Conservation (phyloP, 2,888 invertebrate genomes). For the Podotricha telesiphe region DNA sequence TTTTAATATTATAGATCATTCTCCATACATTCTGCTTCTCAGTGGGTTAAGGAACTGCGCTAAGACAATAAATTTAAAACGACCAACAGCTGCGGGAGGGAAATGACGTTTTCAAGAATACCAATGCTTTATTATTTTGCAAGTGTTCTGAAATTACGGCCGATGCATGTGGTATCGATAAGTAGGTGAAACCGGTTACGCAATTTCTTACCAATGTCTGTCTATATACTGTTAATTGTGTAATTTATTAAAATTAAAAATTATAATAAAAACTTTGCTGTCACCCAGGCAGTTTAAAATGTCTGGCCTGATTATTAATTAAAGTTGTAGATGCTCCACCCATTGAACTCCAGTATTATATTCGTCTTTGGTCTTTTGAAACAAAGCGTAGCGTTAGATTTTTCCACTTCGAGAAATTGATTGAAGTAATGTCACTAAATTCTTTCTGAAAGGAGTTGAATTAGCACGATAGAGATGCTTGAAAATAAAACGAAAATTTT, state of each 20-base stretch:
- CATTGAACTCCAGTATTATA: too few species aligned
- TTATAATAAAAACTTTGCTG: not conserved
- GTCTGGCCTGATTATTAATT: not conserved
- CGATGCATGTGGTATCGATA: slow-evolving; percentile 60
- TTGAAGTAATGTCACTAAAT: not conserved
- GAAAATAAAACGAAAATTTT: not conserved
- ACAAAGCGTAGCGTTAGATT: not conserved
- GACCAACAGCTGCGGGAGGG: slow-evolving; percentile 64
- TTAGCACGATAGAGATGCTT: not conserved
- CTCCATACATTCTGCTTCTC: slow-evolving; percentile 23
- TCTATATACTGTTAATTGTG: not conserved
- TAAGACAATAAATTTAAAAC: slow-evolving; percentile 53
- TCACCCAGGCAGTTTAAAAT: not conserved
- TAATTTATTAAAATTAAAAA: not conserved
- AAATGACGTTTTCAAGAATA: slow-evolving; percentile 68
- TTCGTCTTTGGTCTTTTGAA: not conserved
- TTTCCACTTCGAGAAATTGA: not conserved
- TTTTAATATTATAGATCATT: slow-evolving; percentile 28
- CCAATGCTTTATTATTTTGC: slow-evolving; percentile 72
- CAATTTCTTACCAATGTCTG: slow-evolving; percentile 3
- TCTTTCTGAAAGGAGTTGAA: not conserved
- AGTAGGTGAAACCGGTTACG: slow-evolving; percentile 49
- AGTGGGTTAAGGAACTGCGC: slow-evolving; percentile 42
- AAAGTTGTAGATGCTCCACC: not conserved
- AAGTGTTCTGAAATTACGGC: slow-evolving; percentile 64